These are phyloP conservation scores for Tokudaia muenninki DNA, from an alignment of 2,797 vertebrate genomes.

Conservation along the genomic window DNA sequence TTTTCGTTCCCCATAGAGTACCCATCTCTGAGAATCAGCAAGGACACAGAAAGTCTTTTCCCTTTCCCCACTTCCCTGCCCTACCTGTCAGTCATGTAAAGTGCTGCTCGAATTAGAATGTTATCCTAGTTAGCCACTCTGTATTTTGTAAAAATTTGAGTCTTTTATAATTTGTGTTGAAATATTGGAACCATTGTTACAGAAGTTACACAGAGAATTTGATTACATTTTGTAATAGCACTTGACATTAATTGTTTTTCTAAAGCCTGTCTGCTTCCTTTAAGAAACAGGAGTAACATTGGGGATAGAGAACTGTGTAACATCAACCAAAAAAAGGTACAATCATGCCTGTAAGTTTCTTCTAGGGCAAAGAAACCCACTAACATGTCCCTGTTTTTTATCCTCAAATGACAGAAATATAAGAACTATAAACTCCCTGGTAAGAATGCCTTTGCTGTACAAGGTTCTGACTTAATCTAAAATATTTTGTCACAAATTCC, in stretches of 20 bases:
- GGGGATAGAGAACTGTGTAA: constrained; percentile 53
- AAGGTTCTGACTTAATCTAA: constrained; percentile 48
- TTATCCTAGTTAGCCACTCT: constrained; percentile 62
- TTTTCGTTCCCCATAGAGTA: constrained; percentile 22
- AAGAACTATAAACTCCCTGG: constrained; percentile 23
- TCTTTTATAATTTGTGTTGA: constrained; percentile 68
- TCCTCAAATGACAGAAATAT: constrained; percentile 66
- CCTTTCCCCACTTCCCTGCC: not conserved
- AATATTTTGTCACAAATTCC: constrained; percentile 64
- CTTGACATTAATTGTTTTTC: constrained; percentile 60
- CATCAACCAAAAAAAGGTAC: constrained; percentile 64
- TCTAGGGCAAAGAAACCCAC: constrained; percentile 34
- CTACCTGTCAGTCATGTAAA: not conserved
- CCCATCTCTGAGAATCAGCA: not conserved
- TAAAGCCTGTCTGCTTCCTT: constrained; percentile 64
- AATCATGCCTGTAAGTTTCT: constrained; percentile 75
- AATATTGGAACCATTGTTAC: constrained; percentile 53
- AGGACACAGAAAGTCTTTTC: not conserved
- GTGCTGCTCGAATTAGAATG: constrained; percentile 64
- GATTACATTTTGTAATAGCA: constrained; percentile 70
- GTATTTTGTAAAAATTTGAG: constrained; percentile 20
- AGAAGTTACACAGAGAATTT: constrained; percentile 56
- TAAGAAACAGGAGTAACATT: constrained; percentile 42
- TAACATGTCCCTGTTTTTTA: constrained; percentile 62
- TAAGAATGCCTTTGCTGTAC: constrained; percentile 21